A percentile compares a stretch with the other conserved stretches of the same genome.
These are phyloP conservation scores for Irena cyanogastra DNA, from an alignment of 2,113 vertebrate genomes.

Conservation along the genomic window DNA sequence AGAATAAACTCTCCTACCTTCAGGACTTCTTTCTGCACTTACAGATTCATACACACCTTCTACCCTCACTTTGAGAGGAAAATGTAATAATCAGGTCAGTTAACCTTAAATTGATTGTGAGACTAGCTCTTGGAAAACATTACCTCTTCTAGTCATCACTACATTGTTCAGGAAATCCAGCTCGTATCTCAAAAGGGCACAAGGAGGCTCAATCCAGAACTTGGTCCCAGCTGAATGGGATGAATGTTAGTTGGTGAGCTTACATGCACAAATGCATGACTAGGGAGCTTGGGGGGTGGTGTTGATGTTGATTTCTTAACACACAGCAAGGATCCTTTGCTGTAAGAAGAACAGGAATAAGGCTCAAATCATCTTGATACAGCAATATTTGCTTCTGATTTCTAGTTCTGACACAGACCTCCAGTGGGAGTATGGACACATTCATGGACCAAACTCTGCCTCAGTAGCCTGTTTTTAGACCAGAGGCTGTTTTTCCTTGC, in stretches of 20 bases:
- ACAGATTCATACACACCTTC: not conserved
- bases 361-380: not conserved
- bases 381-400: not conserved
- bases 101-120: not conserved
- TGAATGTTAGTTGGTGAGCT: rapidly evolving
- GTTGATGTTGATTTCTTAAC: not conserved
- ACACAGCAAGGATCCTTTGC: not conserved
- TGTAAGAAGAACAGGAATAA: not conserved
- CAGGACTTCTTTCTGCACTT: not conserved
- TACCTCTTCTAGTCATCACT: not conserved
- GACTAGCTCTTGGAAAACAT: not conserved
- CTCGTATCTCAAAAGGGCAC: not conserved
- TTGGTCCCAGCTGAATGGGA: rapidly evolving
- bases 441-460: not conserved
- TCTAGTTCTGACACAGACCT: not conserved
- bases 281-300: rapidly evolving
- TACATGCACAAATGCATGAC: rapidly evolving
- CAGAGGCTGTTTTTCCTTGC: not conserved
- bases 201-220: not conserved
- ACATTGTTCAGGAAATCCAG: not conserved
- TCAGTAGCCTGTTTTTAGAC: not conserved
- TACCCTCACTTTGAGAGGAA: not conserved
- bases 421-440: not conserved
- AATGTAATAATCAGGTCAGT: not conserved
- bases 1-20: not conserved